phyloP scores from a whole-genome alignment of 2,797 vertebrate genomes.

The Coracias cyanogaster region DNA sequence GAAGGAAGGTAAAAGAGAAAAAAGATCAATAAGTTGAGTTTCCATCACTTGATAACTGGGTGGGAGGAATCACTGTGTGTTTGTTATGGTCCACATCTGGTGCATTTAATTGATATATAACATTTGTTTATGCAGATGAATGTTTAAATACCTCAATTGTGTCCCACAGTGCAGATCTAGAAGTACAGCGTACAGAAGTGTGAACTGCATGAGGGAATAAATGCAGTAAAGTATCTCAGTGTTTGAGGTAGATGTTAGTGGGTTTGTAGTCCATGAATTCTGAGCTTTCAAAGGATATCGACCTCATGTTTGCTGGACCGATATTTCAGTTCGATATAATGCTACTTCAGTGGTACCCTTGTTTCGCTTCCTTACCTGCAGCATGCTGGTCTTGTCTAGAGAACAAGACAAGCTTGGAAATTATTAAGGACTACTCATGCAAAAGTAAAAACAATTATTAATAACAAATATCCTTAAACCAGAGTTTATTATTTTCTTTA shows the following conservation, averaged over 20 bases:
- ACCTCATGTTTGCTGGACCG: fast-evolving
- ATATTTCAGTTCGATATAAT: background rate
- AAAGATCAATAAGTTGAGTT: background rate
- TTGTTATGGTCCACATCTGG: background rate
- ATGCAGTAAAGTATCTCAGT: background rate
- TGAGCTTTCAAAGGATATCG: background rate
- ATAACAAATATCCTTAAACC: background rate
- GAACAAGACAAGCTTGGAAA: background rate
- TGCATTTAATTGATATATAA: background rate
- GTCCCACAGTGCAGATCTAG: background rate
- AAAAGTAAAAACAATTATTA: background rate
- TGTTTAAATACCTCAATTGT: background rate
- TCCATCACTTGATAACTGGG: background rate
- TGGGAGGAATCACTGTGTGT: background rate
- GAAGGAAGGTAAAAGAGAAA: background rate
- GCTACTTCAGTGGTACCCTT: background rate
- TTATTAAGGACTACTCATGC: background rate
- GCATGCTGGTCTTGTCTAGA: background rate
- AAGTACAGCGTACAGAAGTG: background rate
- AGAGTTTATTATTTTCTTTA: background rate
- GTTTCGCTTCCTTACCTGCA: background rate
- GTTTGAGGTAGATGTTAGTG: background rate
- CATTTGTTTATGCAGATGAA: background rate
- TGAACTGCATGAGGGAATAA: background rate
- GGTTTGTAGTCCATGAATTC: background rate